These are phyloP conservation scores for Erythrocebus patas DNA, from an alignment of 2,113 vertebrate species.

Conservation along the genomic window DNA sequence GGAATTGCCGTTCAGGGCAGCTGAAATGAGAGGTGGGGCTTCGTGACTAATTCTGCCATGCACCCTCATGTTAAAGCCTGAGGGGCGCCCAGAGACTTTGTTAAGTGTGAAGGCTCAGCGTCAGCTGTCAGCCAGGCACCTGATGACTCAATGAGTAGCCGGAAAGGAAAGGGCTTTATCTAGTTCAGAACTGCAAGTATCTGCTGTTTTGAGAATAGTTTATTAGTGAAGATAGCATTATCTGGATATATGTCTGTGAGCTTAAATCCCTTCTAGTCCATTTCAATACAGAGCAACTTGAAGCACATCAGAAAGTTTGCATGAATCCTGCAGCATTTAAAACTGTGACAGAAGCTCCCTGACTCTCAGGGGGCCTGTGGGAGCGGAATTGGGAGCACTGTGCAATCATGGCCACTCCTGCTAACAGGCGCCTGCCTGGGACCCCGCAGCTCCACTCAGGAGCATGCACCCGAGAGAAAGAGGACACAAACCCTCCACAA, in stretches of 20 bases:
- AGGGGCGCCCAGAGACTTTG: not conserved
- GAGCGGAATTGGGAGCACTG: not conserved
- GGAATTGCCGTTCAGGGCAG: no score
- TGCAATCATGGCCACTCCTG: not conserved
- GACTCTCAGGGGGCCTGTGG: fast-evolving
- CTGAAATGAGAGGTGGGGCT: not conserved
- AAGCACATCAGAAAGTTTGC: no score
- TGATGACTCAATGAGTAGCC: no score
- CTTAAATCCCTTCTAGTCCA: not conserved
- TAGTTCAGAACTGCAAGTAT: not conserved
- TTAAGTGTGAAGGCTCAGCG: not conserved
- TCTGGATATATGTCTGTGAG: not conserved
- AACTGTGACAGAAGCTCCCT: no score
- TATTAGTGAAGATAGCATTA: not conserved
- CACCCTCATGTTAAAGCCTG: not conserved
- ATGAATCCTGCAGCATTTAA: fast-evolving
- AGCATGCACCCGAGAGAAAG: not conserved
- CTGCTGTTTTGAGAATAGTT: not conserved
- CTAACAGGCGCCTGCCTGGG: not conserved
- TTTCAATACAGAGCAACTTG: not conserved
- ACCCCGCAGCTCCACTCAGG: no score
- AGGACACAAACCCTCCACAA: fast-evolving
- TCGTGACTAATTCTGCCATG: fast-evolving
- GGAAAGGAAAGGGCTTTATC: not conserved
- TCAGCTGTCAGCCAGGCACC: not conserved